A percentile compares a stretch with the other conserved stretches of the same genome.
Conservation (phyloP, 2,113 vertebrate genomes). For the Neopipo cinnamomea region DNA sequence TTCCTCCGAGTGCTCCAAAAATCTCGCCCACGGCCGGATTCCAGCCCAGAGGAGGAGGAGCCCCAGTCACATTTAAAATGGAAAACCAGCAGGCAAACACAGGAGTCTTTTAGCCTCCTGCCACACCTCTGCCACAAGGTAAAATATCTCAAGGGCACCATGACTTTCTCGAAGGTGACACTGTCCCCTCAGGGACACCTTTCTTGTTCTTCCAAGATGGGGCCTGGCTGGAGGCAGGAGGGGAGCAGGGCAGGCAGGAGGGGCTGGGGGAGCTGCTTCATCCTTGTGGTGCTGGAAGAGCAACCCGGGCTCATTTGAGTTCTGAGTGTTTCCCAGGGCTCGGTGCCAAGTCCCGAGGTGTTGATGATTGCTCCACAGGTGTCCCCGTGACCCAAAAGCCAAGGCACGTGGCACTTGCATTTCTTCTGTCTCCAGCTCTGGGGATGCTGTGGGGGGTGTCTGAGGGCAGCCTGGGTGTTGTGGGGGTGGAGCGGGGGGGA, state of each 20-base stretch:
- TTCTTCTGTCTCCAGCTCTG: accelerated
- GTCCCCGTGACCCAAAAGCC: accelerated
- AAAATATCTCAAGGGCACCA: background rate
- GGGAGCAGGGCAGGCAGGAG: background rate
- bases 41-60: background rate
- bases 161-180: background rate
- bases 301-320: background rate
- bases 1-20: background rate
- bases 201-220: background rate
- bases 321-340: background rate
- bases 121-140: background rate
- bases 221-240: background rate
- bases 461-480: background rate
- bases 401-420: accelerated
- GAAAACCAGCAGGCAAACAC: background rate
- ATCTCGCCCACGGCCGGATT: background rate
- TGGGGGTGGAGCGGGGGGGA: background rate
- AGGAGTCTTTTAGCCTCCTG: background rate
- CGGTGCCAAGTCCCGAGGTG: background rate
- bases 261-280: background rate
- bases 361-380: background rate
- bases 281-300: background rate
- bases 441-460: background rate
- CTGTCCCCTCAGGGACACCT: accelerated
- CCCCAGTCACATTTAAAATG: background rate